Evolutionary conservation across 2,888 invertebrate species (phyloP), one percentile per base, ranked within the genome.

Genomic region (Mystacides longicornis): DNA sequence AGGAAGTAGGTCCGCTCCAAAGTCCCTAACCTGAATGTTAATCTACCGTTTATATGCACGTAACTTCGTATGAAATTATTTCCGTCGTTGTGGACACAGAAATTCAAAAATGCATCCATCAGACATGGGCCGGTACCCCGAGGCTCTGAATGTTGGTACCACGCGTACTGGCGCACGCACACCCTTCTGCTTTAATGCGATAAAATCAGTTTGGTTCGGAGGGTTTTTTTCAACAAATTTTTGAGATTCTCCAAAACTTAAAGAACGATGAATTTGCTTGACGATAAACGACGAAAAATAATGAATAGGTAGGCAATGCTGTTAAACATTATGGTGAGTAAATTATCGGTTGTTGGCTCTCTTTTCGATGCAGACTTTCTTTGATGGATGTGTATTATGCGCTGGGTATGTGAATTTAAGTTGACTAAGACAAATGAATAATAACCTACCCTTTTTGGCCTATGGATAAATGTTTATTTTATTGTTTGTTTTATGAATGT

Each of bases 181-280:
- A 37, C 7, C 37, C 4, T 7, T 3, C 14, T 37, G 14, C 16
- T 49, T 52, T 52, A 53, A 56, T 56, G 52, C 52, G 56, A 56
- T 56, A 56, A 56, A 49, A 42, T 33, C 49, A 20, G 46, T 19
- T 46, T 37, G n/a, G 37, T 14, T 37, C 14, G 16, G 16, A 37
- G n/a, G n/a, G n/a, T n/a, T n/a, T 37, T 46, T 16, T 46, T 46
- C 18, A 4, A 46, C 21, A 46, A 46, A 19, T 46, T 46, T 46
- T 20, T 19, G 21, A 46, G 20, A 46, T 20, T 3, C 14, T 46
- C 16, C 46, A 46, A 20, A 46, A 14, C 16, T 37, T 37, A 37
- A 3, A 37, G 14, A 37, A 14, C 14, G 37, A 37, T 37, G 37
- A 16, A 37, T 37, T 14, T 3, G 14, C 4, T 16, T 37, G 37